Base-by-base conservation (phyloP, 2,888 invertebrate species). In the Amphipoea lucens region DNA sequence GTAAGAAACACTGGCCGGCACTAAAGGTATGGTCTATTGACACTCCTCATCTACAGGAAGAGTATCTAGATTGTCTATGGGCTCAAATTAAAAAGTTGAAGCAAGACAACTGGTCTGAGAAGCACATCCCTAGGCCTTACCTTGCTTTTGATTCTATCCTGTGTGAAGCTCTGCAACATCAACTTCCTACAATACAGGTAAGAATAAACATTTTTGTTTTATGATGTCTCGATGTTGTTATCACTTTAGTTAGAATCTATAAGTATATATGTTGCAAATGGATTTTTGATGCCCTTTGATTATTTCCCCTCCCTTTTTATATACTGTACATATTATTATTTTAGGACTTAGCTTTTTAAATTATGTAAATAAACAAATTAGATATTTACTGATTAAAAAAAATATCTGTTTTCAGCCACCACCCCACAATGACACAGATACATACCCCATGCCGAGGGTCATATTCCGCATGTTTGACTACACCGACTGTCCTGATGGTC, bases 391-490 rank as follows among this genome's bases (percentile, higher is more conserved):
- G 2, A 54, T n/a, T 60, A 42, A 51, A 51, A 54, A 29, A 40
- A 14, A 11, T 51, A 5, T 67, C 70, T 77, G 40, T 66, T 95
- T 95, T 65, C 97, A 98, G 91, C 99, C 99, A 20, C 99, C 99
- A 7, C 98, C 99, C 0, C 99, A 99, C 96, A 98, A 99, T 92
- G 99, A 99, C 86, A 98, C 98, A 3, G 98, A 98, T 92, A 97
- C 97, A 45, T 99, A 99, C 95, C 99, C 99, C 0, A 98, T 99
- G 97, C 99, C 99, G 0, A 98, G 98, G 93, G 99, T 99, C 2
- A 98, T 99, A 62, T 99, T 99, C 95, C 97, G 99, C 66, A 98
- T 99, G 98, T 99, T 99, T 96, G 99, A 99, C 95, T 99, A 99
- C 94, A 99, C 99, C 0, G 99, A 99, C 96, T 99, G 99, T 90